Evolutionary conservation across 2,888 invertebrate species (phyloP).

Genomic region (Polyommatus iphigenia): DNA sequence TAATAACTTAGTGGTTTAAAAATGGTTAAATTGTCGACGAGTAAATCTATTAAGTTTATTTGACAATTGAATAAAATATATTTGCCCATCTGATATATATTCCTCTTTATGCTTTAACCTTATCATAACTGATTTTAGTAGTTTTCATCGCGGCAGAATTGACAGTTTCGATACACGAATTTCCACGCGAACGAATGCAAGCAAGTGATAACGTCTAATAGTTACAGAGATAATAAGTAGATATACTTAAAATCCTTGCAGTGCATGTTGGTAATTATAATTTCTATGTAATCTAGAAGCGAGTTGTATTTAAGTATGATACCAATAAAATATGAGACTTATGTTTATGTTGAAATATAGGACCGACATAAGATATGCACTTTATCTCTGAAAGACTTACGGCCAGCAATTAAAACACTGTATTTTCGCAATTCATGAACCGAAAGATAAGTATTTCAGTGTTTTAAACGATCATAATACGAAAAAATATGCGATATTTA

Average conservation of each 20-base stretch:
- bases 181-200: no score
- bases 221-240: no score
- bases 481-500: constrained; percentile 4
- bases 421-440: constrained; percentile 7
- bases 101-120: no score
- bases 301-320: neutral
- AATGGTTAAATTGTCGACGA: no score
- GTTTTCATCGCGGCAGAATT: no score
- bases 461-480: neutral
- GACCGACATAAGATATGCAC: constrained; percentile 16
- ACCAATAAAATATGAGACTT: constrained; percentile 14
- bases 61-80: no score
- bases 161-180: no score
- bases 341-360: constrained; percentile 9
- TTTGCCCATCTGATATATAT: no score
- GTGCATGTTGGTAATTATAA: neutral
- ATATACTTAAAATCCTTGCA: no score
- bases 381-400: constrained; percentile 7
- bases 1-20: neutral
- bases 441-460: constrained; percentile 17
- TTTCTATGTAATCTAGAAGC: neutral
- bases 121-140: no score
- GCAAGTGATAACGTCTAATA: no score
- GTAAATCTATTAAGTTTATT: no score
- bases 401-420: constrained; percentile 11